Evolutionary conservation across 2,888 invertebrate species (phyloP).

Genomic region (Eupithecia tripunctaria): DNA sequence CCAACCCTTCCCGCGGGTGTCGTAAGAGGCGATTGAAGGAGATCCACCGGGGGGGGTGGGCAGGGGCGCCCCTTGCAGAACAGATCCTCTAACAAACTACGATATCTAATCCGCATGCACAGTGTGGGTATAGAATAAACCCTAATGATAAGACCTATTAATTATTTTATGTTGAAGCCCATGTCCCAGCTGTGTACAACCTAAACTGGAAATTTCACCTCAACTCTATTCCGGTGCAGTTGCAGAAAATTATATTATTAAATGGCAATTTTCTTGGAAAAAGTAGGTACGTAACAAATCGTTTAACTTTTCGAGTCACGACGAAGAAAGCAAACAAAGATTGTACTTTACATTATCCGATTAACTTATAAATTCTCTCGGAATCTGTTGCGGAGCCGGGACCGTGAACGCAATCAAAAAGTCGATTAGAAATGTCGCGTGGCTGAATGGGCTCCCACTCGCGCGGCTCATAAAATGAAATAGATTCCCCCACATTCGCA

Average conservation of each 20-base stretch:
- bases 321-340: constrained; percentile 26
- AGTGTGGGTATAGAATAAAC: background rate
- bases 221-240: background rate
- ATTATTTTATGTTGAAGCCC: background rate
- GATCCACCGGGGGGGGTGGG: too few species aligned
- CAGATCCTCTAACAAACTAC: background rate
- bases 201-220: background rate
- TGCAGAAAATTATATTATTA: background rate
- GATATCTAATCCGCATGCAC: background rate
- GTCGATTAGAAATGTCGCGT: constrained; percentile 84
- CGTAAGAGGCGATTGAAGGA: background rate
- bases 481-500: constrained; percentile 85
- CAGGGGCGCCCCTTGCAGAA: background rate
- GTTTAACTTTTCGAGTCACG: constrained; percentile 6
- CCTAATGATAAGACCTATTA: background rate
- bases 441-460: constrained; percentile 80
- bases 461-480: constrained; percentile 84
- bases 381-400: constrained; percentile 64
- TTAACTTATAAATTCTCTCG: constrained; percentile 57
- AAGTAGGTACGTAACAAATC: background rate
- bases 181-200: background rate
- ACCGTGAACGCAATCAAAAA: constrained; percentile 82
- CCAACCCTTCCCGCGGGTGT: background rate
- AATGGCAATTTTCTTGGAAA: background rate
- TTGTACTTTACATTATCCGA: constrained; percentile 33